Evolutionary conservation across 2,113 vertebrate genomes (phyloP).

Genomic region (Mesoclemmys tuberculata): DNA sequence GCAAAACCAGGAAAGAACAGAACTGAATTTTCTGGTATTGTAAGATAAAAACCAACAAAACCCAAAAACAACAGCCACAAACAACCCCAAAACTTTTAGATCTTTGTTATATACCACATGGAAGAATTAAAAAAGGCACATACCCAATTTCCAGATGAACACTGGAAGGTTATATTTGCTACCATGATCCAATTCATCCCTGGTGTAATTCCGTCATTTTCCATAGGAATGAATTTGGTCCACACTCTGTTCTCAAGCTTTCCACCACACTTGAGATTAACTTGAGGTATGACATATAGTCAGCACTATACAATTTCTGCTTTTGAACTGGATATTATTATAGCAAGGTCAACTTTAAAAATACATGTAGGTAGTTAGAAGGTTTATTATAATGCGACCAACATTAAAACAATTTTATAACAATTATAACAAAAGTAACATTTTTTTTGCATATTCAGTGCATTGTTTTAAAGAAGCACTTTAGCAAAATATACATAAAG

Average conservation of each 20-base stretch:
- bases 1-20: not conserved
- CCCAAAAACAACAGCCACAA: not conserved
- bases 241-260: not conserved
- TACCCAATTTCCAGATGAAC: not conserved
- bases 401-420: not conserved
- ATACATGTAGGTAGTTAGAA: not conserved
- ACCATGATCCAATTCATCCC: not conserved
- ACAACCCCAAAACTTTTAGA: not conserved
- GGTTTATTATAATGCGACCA: not conserved
- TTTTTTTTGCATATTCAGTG: not conserved
- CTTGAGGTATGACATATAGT: not conserved
- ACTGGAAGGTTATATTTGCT: not conserved
- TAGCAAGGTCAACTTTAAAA: not conserved
- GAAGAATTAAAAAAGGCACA: not conserved
- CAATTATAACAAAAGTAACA: not conserved
- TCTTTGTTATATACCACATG: not conserved
- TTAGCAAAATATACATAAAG: not conserved
- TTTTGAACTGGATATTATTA: not conserved
- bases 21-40: not conserved
- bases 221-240: not conserved
- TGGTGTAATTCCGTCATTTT: not conserved
- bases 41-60: not conserved
- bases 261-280: not conserved
- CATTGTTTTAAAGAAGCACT: not conserved
- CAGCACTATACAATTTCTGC: not conserved